Evolutionary conservation across 2,888 invertebrate species (phyloP).

Genomic region (Lepidonotus clava): DNA sequence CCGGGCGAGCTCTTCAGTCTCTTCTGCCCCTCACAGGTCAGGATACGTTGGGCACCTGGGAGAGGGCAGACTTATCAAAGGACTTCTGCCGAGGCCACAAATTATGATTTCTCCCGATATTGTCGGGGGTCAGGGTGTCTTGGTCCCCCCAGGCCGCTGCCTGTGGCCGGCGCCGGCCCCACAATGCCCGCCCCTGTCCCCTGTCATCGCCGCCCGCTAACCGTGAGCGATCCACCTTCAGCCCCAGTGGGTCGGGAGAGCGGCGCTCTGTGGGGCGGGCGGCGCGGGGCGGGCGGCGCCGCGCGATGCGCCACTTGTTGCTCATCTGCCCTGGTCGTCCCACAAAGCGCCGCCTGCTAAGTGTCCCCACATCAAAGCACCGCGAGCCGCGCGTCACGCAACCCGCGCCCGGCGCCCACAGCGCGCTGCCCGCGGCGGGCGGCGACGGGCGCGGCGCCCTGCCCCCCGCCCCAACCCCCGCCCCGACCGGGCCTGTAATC

Average conservation of each 20-base stretch:
- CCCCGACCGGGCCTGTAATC: conserved; percentile 8
- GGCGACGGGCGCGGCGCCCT: background rate
- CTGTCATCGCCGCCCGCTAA: background rate
- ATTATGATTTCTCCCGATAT: conserved; percentile 7
- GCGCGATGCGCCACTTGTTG: conserved; percentile 19
- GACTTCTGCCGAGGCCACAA: background rate
- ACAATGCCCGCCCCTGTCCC: too few species aligned
- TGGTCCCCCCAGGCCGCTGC: too few species aligned
- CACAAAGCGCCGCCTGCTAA: background rate
- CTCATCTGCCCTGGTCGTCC: background rate
- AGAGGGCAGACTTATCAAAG: background rate
- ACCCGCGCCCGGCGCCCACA: conserved; percentile 6
- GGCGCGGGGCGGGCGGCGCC: background rate
- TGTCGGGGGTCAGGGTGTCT: too few species aligned
- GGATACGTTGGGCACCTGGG: background rate
- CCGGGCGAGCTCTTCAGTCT: too few species aligned
- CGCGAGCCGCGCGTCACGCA: background rate
- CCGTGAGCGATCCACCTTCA: background rate
- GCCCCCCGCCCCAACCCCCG: background rate
- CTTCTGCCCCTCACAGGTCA: too few species aligned
- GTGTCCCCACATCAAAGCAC: conserved; percentile 38
- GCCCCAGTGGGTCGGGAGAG: background rate
- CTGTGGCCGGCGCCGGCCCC: too few species aligned
- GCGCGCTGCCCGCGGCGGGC: too few species aligned
- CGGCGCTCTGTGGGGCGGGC: background rate